Percentiles rank a stretch among this genome's conserved stretches.
These are phyloP conservation scores for Phymatocera aterrima DNA, from an alignment of 2,888 invertebrate genomes.

Conservation along the genomic window DNA sequence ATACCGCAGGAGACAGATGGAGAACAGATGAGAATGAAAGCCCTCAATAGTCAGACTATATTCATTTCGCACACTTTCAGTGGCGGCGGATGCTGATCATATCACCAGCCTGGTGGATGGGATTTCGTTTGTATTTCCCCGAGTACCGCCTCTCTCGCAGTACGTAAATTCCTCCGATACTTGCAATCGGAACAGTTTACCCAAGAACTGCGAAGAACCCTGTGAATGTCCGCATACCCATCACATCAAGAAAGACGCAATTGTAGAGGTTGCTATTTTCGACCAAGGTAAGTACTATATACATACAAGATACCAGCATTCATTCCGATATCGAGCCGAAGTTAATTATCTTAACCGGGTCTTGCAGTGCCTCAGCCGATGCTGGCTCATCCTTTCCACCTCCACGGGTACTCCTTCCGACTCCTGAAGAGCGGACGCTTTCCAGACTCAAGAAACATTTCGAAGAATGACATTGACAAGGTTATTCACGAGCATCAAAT, in stretches of 20 bases:
- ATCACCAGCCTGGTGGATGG: slow-evolving; percentile 89
- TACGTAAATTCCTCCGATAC: slow-evolving; percentile 87
- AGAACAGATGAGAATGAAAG: not conserved
- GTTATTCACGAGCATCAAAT: slow-evolving; percentile 88
- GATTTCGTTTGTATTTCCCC: slow-evolving; percentile 88
- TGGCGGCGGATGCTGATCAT: slow-evolving; percentile 87
- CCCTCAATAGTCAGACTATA: not conserved
- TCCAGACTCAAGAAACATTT: slow-evolving; percentile 83
- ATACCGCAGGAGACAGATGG: not conserved
- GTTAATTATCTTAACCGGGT: slow-evolving; percentile 49
- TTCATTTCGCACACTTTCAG: slow-evolving; percentile 71
- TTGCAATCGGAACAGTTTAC: slow-evolving; percentile 89
- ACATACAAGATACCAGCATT: too few relatives aligned
- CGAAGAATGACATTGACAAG: slow-evolving; percentile 89
- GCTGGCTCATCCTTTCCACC: slow-evolving; percentile 92
- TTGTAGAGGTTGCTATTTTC: slow-evolving; percentile 90
- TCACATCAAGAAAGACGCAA: slow-evolving; percentile 83
- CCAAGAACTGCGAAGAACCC: slow-evolving; percentile 86
- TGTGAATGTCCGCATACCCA: slow-evolving; percentile 89
- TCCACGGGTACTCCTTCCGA: slow-evolving; percentile 89
- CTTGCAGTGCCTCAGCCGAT: slow-evolving; percentile 86
- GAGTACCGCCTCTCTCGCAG: slow-evolving; percentile 87
- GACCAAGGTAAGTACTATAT: slow-evolving; percentile 82
- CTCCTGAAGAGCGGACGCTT: slow-evolving; percentile 91
- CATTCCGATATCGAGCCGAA: too few relatives aligned